Evolutionary conservation across 2,797 vertebrate species (phyloP), one percentile per base, ranked within the genome.

Genomic region (Calcarius lapponicus): DNA sequence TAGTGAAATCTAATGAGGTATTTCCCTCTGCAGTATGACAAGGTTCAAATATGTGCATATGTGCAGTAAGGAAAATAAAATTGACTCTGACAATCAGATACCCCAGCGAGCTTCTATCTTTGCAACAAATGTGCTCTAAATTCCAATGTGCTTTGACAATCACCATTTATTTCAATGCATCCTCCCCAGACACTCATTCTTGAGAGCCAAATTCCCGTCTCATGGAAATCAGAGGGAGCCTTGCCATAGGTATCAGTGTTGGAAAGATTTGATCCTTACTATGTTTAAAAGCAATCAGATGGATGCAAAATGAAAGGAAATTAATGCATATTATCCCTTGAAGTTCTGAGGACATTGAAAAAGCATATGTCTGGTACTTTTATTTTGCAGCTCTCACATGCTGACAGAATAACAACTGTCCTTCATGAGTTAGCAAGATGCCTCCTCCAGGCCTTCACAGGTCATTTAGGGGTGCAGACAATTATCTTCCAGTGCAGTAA

Each of bases 131-230:
- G 89, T 92, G 54, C 67, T 94, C 95, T 89, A 91, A 95, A 97
- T 97, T 95, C 96, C 95, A 93, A 87, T 76, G 82, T 94, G 82
- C 80, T 97, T 95, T 86, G 79, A 87, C 92, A 97, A 96, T 95
- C 93, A 93, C 69, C 65, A 64, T 95, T 93, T 90, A 94, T 92
- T 96, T 96, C 90, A 95, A 31, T 76, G 80, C 57, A 79, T 88
- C 57, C 88, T 97, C 93, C 94, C 94, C 32, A 95, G 96, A 93
- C 36, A 18, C 67, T 86, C 58, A 74, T 84, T 93, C 56, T 74
- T 87, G 51, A 2, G 10, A 80, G 92, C 74, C 91, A 93, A 94
- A 94, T 88, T 82, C 65, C 51, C 4, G 2, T 75, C 67, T 82
- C 7, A 1, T 94, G 90, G 75, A 94, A 93, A 66, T 91, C 87